Percentiles rank a stretch among this genome's conserved stretches.
Evolutionary conservation across 2,888 invertebrate species (phyloP).

Genomic region (Pemphredon lugubris): DNA sequence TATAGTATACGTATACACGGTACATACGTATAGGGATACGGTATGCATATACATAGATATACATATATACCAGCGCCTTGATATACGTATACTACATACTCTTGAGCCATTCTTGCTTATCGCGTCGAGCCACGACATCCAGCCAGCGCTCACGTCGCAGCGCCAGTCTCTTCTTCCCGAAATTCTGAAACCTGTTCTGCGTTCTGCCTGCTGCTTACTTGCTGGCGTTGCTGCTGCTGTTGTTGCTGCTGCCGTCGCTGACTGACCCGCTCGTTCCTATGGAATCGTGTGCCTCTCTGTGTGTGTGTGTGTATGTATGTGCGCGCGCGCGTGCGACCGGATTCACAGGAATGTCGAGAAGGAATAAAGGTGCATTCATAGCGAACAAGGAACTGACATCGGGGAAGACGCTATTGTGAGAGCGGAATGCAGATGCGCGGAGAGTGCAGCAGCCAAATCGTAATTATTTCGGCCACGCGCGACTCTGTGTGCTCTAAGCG

Average conservation of each 20-base stretch:
- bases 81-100: neutral
- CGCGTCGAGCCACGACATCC: slow-evolving; percentile 59
- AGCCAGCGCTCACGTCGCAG: slow-evolving; percentile 30
- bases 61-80: neutral
- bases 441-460: no score
- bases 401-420: no score
- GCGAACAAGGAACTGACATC: neutral
- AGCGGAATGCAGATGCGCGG: no score
- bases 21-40: no score
- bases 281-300: no score
- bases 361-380: slow-evolving; percentile 39
- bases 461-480: no score
- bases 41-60: neutral
- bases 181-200: slow-evolving; percentile 54
- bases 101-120: slow-evolving; percentile 52
- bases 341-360: slow-evolving; percentile 23
- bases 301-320: no score
- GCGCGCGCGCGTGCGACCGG: slow-evolving; percentile 14
- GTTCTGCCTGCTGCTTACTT: no score
- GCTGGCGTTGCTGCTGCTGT: neutral
- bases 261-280: slow-evolving; percentile 16
- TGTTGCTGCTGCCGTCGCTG: slow-evolving; percentile 25
- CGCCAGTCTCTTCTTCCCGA: slow-evolving; percentile 45
- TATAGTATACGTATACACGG: neutral
- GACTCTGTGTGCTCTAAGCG: no score